A percentile compares a stretch with the other conserved stretches of the same genome.
These are phyloP conservation scores for Geotrypetes seraphini DNA, from an alignment of 2,797 vertebrate genomes.

Conservation along the genomic window DNA sequence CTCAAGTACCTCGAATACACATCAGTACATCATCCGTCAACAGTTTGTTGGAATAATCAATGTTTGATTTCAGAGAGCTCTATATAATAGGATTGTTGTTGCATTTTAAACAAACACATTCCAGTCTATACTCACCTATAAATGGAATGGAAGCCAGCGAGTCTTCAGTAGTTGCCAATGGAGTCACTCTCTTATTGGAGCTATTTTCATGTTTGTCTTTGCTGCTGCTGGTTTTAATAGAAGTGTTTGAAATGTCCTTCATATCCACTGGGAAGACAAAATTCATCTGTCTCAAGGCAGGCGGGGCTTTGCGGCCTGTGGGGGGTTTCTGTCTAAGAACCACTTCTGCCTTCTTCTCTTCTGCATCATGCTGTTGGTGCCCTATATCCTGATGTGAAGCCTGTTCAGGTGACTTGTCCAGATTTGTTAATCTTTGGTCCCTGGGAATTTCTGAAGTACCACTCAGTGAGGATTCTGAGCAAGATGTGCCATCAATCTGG, in stretches of 20 bases:
- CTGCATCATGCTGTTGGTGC: conserved; percentile 32
- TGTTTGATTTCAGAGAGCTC: no score
- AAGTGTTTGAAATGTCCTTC: conserved; percentile 58
- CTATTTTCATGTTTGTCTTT: conserved; percentile 31
- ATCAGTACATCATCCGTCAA: no score
- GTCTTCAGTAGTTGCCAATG: conserved; percentile 72
- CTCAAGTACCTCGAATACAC: no score
- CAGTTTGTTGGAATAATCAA: no score
- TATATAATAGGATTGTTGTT: no score
- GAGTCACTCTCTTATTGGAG: conserved; percentile 62
- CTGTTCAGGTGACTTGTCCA: conserved; percentile 37
- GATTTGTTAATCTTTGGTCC: conserved; percentile 53
- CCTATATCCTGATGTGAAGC: not conserved
- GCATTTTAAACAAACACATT: no score
- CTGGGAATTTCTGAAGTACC: conserved; percentile 10
- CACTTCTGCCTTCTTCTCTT: conserved; percentile 66
- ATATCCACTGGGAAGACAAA: conserved; percentile 68
- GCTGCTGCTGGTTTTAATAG: conserved; percentile 38
- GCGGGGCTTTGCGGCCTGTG: conserved; percentile 66
- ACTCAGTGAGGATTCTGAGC: not conserved
- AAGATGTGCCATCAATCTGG: not conserved
- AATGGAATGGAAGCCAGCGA: conserved; percentile 92
- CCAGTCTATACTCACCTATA: conserved; percentile 96
- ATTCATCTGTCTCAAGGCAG: conserved; percentile 66
- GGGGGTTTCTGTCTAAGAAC: conserved; percentile 87